Base-by-base conservation (phyloP, 2,888 invertebrate genomes). In the Eurois occulta region DNA sequence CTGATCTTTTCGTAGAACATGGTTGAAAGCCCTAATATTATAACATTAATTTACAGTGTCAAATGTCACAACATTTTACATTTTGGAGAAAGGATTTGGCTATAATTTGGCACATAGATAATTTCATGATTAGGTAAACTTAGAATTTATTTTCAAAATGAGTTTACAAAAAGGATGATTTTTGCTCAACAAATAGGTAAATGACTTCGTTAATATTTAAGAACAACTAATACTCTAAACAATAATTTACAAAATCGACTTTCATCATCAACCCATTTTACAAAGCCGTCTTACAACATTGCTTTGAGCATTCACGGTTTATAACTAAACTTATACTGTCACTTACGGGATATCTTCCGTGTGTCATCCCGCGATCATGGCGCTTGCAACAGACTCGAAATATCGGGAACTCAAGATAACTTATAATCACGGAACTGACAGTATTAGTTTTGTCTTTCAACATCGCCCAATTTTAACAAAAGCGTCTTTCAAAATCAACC, bases 1-100 rank as follows among this genome's bases (percentile, higher is more conserved):
- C 88, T 72, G 75, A 38, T 67, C n/a, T 7, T 69, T 41, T 41
- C 18, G 41, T 41, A 58, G 46, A n/a, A 65, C 6, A 10, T 11
- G 13, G 21, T 65, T 48, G 38, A 55, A 62, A 82, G 62, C 28
- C 16, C 38, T n/a, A 32, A 28, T 3, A 16, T n/a, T 21, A 62
- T 1, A 69, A 21, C 11, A 79, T 7, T 60, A 32, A 60, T 52
- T 58, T 21, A 4, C 7, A 28, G 2, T 70, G 46, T 70, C 46
- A 43, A 18, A 24, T 32, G 32, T 38, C 24, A 41, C 6, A 21
- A 70, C 35, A 70, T 67, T 28, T 28, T 2, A 21, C 2, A 58
- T 58, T 28, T 28, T 2, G 18, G 28, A 28, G 7, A 68, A 21
- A 35, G 6, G n/a, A 24, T n/a, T 18, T 8, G 35, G n/a, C n/a